Evolutionary conservation across 2,113 vertebrate genomes (phyloP).

Genomic region (Apistogramma diplotaenia): DNA sequence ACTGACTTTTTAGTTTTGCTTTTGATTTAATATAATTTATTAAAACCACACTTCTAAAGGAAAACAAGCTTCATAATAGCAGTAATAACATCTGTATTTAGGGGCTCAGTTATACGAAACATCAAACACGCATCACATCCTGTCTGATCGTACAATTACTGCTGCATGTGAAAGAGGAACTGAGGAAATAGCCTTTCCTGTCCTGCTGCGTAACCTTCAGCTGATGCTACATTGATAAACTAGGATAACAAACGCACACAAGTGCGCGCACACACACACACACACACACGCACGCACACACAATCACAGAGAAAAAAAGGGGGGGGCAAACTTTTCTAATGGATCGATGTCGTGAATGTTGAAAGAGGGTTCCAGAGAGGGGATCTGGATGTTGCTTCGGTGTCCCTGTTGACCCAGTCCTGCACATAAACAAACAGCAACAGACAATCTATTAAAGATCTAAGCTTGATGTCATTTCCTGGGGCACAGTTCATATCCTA

Average conservation of each 20-base stretch:
- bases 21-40: not conserved
- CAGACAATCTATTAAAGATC: constrained; percentile 1
- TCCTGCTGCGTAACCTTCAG: constrained; percentile 30
- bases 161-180: constrained; percentile 31
- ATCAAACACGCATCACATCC: constrained; percentile 45
- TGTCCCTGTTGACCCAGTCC: constrained; percentile 48
- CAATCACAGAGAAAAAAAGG: not conserved
- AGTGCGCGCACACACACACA: not conserved
- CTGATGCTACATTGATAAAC: constrained; percentile 36
- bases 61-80: not conserved
- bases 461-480: constrained; percentile 4
- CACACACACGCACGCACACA: not conserved
- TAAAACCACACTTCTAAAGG: not conserved
- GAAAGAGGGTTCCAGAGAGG: constrained; percentile 53
- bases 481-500: not conserved
- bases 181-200: constrained; percentile 52
- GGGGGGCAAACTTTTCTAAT: constrained; percentile 31
- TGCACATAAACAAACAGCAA: constrained; percentile 33
- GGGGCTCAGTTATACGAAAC: not conserved
- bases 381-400: constrained; percentile 24
- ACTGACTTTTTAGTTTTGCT: not conserved
- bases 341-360: constrained; percentile 54
- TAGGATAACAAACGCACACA: constrained; percentile 19
- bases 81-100: constrained; percentile 9
- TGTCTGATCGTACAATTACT: constrained; percentile 27